A percentile compares a stretch with the other conserved stretches of the same genome.
Evolutionary conservation across 2,797 vertebrate genomes (phyloP).

Genomic region (Notolepis coatsorum): DNA sequence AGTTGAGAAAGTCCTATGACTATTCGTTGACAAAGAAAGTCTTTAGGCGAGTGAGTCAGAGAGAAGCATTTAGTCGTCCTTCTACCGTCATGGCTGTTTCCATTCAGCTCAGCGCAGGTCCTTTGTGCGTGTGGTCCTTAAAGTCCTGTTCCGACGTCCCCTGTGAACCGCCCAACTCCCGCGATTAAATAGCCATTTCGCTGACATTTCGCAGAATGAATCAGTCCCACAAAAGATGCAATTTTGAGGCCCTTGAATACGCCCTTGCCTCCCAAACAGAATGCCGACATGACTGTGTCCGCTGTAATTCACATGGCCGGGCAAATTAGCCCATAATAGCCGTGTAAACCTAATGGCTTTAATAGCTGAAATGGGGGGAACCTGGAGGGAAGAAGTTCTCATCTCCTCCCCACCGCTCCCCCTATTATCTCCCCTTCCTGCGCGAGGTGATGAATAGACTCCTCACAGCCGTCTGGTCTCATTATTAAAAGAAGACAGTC

Average conservation of each 20-base stretch:
- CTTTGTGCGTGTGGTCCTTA: too few species aligned
- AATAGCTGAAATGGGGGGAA: conserved; percentile 22
- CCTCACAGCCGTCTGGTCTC: conserved; percentile 45
- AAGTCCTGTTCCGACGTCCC: conserved; percentile 36
- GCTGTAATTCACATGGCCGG: conserved; percentile 28
- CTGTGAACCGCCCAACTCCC: conserved; percentile 28
- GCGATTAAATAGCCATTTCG: conserved; percentile 64
- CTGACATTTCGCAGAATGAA: conserved; percentile 55
- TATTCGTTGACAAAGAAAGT: too few species aligned
- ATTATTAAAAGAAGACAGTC: conserved; percentile 59
- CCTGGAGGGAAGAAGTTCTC: conserved; percentile 40
- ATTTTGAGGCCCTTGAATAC: conserved; percentile 54
- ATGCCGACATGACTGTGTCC: conserved; percentile 36
- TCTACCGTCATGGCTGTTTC: too few species aligned
- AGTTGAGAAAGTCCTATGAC: too few species aligned
- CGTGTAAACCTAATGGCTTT: conserved; percentile 23
- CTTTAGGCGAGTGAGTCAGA: too few species aligned
- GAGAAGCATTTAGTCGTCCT: too few species aligned
- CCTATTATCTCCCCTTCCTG: conserved; percentile 43
- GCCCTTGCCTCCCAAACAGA: conserved; percentile 49
- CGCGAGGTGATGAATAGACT: conserved; percentile 56
- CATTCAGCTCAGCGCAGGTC: too few species aligned
- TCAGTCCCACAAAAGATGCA: conserved; percentile 55
- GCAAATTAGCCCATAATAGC: conserved; percentile 29
- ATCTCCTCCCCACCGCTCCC: conserved; percentile 32